These are phyloP conservation scores for Gallinago undulata DNA, from an alignment of 2,113 vertebrate genomes.

Conservation along the genomic window DNA sequence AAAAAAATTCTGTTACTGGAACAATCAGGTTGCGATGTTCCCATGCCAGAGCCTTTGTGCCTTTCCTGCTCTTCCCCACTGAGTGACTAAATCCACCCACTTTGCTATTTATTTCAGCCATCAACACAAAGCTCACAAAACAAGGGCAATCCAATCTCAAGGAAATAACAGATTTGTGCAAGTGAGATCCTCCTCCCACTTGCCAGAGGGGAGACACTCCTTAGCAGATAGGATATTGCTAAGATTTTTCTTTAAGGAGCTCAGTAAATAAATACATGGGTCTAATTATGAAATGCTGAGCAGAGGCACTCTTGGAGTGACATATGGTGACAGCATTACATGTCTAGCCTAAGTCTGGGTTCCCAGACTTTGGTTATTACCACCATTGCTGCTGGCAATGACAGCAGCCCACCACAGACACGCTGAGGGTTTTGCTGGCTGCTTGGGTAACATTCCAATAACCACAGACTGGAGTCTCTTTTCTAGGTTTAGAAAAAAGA, in stretches of 20 bases:
- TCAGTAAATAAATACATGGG: background rate
- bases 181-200: constrained; percentile 34
- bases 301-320: background rate
- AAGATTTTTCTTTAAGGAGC: background rate
- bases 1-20: constrained; percentile 9
- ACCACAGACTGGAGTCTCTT: background rate
- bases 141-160: constrained; percentile 21
- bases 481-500: background rate
- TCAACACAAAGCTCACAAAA: constrained; percentile 46
- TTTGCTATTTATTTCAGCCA: constrained; percentile 21
- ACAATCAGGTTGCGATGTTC: constrained; percentile 32
- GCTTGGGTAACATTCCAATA: background rate
- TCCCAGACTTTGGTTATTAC: constrained; percentile 35
- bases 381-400: background rate
- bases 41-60: constrained; percentile 24
- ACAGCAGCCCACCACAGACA: background rate
- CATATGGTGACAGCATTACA: constrained; percentile 11
- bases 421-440: constrained; percentile 11
- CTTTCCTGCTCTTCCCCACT: constrained; percentile 1
- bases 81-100: constrained; percentile 43
- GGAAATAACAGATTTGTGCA: constrained; percentile 14
- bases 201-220: background rate
- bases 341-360: background rate
- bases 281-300: background rate
- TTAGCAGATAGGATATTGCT: background rate